These are phyloP conservation scores for Psophia crepitans DNA, from an alignment of 2,113 vertebrate species.

Conservation along the genomic window DNA sequence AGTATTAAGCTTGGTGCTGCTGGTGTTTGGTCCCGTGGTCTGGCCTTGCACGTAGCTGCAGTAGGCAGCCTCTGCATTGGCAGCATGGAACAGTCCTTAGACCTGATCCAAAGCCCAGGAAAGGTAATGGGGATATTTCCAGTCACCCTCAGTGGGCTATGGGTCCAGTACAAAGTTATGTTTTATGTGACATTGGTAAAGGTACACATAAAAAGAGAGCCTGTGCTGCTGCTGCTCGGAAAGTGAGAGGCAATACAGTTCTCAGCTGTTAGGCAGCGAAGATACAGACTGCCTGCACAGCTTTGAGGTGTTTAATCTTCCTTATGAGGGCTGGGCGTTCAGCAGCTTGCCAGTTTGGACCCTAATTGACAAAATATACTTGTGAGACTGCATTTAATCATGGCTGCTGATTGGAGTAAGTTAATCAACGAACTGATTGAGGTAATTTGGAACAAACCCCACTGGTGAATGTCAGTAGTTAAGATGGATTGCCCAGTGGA, in stretches of 20 bases:
- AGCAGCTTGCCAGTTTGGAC: not conserved
- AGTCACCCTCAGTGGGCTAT: not conserved
- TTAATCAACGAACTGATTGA: slow-evolving; percentile 17
- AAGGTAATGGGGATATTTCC: not conserved
- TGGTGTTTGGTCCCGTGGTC: not conserved
- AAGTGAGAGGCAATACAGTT: not conserved
- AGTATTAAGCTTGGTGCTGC: not conserved
- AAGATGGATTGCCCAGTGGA: not conserved
- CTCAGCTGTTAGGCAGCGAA: not conserved
- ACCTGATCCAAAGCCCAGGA: not conserved
- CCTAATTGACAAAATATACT: not conserved
- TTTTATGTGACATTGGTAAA: not conserved
- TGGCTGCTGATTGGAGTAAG: not conserved
- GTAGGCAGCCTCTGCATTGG: not conserved
- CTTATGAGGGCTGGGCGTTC: not conserved
- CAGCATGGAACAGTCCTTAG: not conserved
- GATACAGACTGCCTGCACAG: not conserved
- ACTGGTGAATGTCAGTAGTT: not conserved
- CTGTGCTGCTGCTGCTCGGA: not conserved
- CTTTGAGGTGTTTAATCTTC: not conserved
- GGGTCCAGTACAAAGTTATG: not conserved
- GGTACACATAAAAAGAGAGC: not conserved
- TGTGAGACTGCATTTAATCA: not conserved
- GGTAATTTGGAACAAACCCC: slow-evolving; percentile 1
- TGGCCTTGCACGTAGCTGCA: not conserved